Evolutionary conservation across 1,140 invertebrate species (phyloP).

Genomic region (Eubasilissa regina): DNA sequence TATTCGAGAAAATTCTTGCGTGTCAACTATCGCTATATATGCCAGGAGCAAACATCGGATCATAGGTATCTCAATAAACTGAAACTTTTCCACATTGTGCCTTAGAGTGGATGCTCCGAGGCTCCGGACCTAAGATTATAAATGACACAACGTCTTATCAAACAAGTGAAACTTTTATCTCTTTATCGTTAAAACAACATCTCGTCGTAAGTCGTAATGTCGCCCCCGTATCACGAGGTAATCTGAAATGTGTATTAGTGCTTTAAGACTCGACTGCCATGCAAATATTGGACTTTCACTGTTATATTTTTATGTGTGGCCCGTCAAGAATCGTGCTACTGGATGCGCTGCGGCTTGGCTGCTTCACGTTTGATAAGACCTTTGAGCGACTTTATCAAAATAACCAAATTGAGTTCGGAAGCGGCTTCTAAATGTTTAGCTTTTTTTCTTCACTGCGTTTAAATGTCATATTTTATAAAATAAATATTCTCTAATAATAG

Average conservation of each 20-base stretch:
- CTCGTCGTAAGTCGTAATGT: conserved; percentile 43
- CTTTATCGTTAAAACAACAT: conserved; percentile 50
- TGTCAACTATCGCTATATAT: neutral
- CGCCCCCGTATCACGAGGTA: conserved; percentile 51
- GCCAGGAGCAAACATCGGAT: neutral
- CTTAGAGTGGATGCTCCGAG: conserved; percentile 4
- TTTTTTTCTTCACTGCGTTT: too few relatives aligned
- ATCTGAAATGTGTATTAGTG: conserved; percentile 44
- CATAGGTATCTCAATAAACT: conserved; percentile 1
- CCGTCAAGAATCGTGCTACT: conserved; percentile 43
- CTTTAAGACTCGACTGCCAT: conserved; percentile 26
- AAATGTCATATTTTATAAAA: too few relatives aligned
- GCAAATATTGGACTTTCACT: conserved; percentile 46
- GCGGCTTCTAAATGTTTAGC: too few relatives aligned
- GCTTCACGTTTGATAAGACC: too few relatives aligned
- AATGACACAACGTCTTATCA: conserved; percentile 42
- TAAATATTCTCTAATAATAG: too few relatives aligned
- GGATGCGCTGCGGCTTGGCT: conserved; percentile 3
- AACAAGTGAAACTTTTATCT: conserved; percentile 48
- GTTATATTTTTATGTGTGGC: conserved; percentile 12
- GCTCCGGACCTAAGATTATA: conserved; percentile 21
- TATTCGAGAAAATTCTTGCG: conserved; percentile 25
- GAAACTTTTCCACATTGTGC: neutral
- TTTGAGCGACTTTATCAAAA: too few relatives aligned
- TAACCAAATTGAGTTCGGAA: too few relatives aligned